These are phyloP conservation scores for Disparrhopalites patrizii DNA, from an alignment of 2,888 invertebrate genomes.

Conservation along the genomic window DNA sequence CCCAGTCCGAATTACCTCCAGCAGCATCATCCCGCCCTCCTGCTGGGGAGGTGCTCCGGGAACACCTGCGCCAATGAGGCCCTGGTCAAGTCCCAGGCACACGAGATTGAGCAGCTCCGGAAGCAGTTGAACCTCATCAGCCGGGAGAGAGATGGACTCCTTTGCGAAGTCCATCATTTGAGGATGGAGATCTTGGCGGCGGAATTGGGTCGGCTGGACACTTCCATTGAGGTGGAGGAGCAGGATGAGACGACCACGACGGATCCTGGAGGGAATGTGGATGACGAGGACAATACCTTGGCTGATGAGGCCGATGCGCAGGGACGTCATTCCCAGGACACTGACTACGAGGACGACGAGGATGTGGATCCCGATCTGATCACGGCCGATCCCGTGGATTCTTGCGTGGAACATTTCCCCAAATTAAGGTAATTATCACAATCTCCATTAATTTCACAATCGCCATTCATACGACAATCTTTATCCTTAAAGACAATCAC, in stretches of 20 bases:
- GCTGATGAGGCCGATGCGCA: constrained; percentile 12
- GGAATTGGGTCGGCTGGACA: constrained; percentile 38
- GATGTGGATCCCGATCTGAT: constrained; percentile 26
- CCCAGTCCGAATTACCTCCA: too few relatives aligned
- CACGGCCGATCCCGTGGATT: constrained; percentile 33
- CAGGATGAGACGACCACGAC: constrained; percentile 12
- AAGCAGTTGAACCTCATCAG: constrained; percentile 33
- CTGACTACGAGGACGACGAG: constrained; percentile 10
- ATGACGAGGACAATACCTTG: constrained; percentile 20
- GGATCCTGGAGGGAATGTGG: constrained; percentile 11
- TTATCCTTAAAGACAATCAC: too few relatives aligned
- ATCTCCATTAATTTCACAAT: too few relatives aligned
- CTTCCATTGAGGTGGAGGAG: constrained; percentile 19
- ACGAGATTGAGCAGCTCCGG: constrained; percentile 38
- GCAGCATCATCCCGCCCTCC: too few relatives aligned
- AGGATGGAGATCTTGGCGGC: constrained; percentile 43
- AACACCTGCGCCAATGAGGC: constrained; percentile 10
- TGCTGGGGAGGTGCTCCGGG: not conserved
- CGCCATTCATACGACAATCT: too few relatives aligned
- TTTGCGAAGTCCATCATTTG: constrained; percentile 45
- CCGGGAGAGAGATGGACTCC: constrained; percentile 41
- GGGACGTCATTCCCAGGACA: not conserved
- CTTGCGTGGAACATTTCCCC: constrained; percentile 41
- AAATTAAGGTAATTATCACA: constrained; percentile 40
- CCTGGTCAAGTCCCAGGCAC: constrained; percentile 24